A percentile compares a stretch with the other conserved stretches of the same genome.
phyloP scores from a whole-genome alignment of 1,140 invertebrate genomes.

The Drosophila sucinea region DNA sequence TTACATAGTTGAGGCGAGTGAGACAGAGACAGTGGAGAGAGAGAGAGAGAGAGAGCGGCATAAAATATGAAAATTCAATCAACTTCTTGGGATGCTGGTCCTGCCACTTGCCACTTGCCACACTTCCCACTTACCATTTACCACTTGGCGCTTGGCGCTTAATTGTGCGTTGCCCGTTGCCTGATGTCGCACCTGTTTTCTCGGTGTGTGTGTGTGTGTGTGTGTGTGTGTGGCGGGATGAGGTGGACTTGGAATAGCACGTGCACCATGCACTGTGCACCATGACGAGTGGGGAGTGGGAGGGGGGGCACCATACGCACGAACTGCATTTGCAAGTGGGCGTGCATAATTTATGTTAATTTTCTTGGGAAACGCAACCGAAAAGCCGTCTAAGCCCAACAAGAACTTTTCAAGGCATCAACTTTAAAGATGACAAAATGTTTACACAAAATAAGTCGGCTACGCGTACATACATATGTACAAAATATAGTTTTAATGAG shows the following conservation, averaged over 20 bases:
- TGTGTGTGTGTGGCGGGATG: too few relatives aligned
- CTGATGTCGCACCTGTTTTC: constrained; percentile 53
- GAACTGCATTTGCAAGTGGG: constrained; percentile 77
- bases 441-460: constrained; percentile 13
- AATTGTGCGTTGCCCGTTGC: constrained; percentile 63
- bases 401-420: constrained; percentile 13
- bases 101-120: constrained; percentile 58
- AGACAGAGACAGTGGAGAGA: too few relatives aligned
- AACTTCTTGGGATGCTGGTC: constrained; percentile 35
- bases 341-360: constrained; percentile 81
- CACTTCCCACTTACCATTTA: constrained; percentile 54
- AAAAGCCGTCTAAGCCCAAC: constrained; percentile 28
- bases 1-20: constrained; percentile 63
- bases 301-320: constrained; percentile 51
- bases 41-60: constrained; percentile 14
- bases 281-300: not conserved
- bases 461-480: constrained; percentile 1
- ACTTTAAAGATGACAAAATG: constrained; percentile 38
- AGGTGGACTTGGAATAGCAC: constrained; percentile 23
- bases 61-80: constrained; percentile 79
- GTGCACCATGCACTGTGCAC: constrained; percentile 53
- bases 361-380: constrained; percentile 55
- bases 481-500: not conserved
- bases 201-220: not conserved
- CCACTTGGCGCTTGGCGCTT: constrained; percentile 57